Conservation (phyloP, 2,888 invertebrate genomes). For the Dysmachus trigonus region DNA sequence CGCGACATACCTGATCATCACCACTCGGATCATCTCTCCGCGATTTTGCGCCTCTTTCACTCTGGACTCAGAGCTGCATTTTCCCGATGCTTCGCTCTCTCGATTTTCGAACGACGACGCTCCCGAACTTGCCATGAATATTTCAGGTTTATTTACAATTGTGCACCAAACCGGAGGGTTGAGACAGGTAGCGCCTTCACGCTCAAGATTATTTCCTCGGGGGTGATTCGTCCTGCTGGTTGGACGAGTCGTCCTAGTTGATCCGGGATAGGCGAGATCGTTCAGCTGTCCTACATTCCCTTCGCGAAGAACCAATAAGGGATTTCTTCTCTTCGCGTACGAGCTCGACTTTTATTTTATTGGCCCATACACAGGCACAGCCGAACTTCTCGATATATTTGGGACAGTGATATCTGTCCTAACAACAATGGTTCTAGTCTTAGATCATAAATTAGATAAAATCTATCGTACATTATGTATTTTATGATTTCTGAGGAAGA, state of each 20-base stretch:
- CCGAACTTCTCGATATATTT: background rate
- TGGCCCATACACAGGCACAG: background rate
- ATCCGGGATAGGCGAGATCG: background rate
- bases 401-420: conserved; percentile 20
- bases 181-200: background rate
- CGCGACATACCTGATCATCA: background rate
- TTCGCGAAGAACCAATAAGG: conserved; percentile 5
- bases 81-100: background rate
- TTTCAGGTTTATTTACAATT: background rate
- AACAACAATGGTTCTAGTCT: conserved; percentile 13
- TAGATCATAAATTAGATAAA: background rate
- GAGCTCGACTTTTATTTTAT: background rate
- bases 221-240: background rate
- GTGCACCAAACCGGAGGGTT: background rate
- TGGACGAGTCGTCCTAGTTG: background rate
- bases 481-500: background rate
- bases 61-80: background rate
- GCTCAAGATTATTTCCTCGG: background rate
- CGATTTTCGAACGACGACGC: background rate
- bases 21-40: background rate
- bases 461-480: background rate
- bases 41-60: background rate
- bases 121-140: background rate
- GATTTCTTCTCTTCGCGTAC: background rate
- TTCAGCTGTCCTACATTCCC: background rate